These are phyloP conservation scores for Aleadryas rufinucha DNA, from an alignment of 2,113 vertebrate species.

Conservation along the genomic window DNA sequence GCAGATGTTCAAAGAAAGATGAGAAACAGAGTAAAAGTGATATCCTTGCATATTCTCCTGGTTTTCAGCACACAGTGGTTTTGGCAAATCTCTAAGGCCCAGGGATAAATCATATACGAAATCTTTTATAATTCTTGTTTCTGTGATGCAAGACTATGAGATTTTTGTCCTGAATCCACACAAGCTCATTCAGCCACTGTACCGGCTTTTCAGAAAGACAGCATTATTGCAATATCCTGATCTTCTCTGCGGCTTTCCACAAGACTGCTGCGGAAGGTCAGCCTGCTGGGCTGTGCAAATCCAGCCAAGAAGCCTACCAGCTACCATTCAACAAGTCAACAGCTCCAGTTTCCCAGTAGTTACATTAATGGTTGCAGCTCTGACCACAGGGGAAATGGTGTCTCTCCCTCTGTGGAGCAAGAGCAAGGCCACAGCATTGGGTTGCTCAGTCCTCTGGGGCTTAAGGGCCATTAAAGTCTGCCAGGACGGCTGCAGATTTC, in stretches of 20 bases:
- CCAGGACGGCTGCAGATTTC: background rate
- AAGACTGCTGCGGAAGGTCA: background rate
- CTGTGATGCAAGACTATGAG: background rate
- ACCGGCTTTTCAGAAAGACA: background rate
- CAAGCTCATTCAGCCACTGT: background rate
- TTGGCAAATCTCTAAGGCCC: background rate
- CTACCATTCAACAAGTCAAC: background rate
- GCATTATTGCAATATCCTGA: background rate
- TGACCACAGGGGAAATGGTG: background rate
- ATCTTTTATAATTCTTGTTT: background rate
- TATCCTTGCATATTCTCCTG: background rate
- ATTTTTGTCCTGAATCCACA: background rate
- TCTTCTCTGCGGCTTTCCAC: background rate
- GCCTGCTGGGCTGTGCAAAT: background rate
- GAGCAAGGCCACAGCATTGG: background rate
- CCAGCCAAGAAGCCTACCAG: background rate
- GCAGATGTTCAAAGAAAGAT: slow-evolving; percentile 14
- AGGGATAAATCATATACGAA: background rate
- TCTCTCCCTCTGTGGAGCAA: accelerated
- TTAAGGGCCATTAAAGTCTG: background rate
- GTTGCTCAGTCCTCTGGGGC: background rate
- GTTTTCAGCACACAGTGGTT: background rate
- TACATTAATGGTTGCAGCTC: background rate
- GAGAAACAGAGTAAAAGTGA: background rate
- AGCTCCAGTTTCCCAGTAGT: background rate